Conservation (phyloP, 2,797 vertebrate genomes). For the Saguinus oedipus region DNA sequence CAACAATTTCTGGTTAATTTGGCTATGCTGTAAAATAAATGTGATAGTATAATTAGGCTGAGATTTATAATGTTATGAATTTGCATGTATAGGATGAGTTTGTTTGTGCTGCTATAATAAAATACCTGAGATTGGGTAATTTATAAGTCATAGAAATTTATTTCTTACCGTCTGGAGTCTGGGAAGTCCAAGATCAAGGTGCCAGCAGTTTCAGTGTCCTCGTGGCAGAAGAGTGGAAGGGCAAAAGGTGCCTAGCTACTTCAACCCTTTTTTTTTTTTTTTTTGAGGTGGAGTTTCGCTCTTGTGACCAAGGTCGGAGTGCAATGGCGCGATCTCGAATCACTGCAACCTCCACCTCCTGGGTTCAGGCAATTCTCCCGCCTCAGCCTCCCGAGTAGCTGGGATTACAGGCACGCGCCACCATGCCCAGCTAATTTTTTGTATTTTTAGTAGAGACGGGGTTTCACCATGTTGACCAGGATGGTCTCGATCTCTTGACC, state of each 20-base stretch:
- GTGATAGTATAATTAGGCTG: background rate
- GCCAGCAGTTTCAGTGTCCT: background rate
- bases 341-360: too few relatives aligned
- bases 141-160: background rate
- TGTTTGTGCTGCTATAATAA: background rate
- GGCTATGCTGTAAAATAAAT: background rate
- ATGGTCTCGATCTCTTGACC: too few relatives aligned
- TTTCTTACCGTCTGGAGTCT: background rate
- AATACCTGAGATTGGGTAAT: background rate
- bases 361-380: too few relatives aligned
- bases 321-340: too few relatives aligned
- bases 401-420: too few relatives aligned
- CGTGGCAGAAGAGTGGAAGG: background rate
- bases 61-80: conserved; percentile 5
- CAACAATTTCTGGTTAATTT: conserved; percentile 48
- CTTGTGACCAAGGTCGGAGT: too few relatives aligned
- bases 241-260: background rate
- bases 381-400: too few relatives aligned
- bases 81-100: background rate
- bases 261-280: background rate
- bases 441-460: too few relatives aligned
- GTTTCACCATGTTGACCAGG: too few relatives aligned
- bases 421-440: too few relatives aligned
- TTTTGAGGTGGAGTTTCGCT: too few relatives aligned
- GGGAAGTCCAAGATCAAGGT: background rate